These are phyloP conservation scores for Synchiropus splendidus DNA, from an alignment of 2,113 vertebrate species.

Conservation along the genomic window DNA sequence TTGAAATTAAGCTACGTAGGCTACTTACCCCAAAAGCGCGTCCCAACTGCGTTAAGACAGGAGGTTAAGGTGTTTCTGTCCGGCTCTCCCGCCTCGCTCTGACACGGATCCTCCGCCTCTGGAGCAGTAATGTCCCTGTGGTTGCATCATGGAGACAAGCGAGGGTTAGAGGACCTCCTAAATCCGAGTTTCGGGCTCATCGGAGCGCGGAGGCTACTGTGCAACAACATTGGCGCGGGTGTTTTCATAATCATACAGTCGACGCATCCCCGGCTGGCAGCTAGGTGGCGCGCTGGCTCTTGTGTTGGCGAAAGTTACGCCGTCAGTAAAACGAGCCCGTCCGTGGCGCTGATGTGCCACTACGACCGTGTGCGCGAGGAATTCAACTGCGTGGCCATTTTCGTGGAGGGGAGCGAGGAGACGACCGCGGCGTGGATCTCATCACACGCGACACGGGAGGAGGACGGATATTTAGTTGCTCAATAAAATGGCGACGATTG, in stretches of 20 bases:
- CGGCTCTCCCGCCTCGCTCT: constrained; percentile 23
- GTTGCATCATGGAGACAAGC: constrained; percentile 5
- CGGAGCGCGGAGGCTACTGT: constrained; percentile 36
- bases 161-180: constrained; percentile 42
- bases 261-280: constrained; percentile 46
- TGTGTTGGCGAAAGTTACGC: constrained; percentile 47
- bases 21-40: constrained; percentile 60
- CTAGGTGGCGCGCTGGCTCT: constrained; percentile 57
- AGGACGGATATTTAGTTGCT: constrained; percentile 37
- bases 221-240: constrained; percentile 62
- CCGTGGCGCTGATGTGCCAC: constrained; percentile 23
- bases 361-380: too few species aligned
- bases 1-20: constrained; percentile 55
- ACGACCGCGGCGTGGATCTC: constrained; percentile 36
- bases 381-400: constrained; percentile 39
- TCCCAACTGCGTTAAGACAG: constrained; percentile 56
- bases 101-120: not conserved
- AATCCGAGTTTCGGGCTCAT: constrained; percentile 37
- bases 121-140: not conserved
- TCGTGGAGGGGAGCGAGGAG: constrained; percentile 46
- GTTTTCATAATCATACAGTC: constrained; percentile 58
- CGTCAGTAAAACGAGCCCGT: constrained; percentile 15
- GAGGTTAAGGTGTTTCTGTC: constrained; percentile 50
- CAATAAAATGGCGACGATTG: constrained; percentile 64
- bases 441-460: constrained; percentile 20